A percentile compares a stretch with the other conserved stretches of the same genome.
These are phyloP conservation scores for Crossocerus cetratus DNA, from an alignment of 2,888 invertebrate species.

Conservation along the genomic window DNA sequence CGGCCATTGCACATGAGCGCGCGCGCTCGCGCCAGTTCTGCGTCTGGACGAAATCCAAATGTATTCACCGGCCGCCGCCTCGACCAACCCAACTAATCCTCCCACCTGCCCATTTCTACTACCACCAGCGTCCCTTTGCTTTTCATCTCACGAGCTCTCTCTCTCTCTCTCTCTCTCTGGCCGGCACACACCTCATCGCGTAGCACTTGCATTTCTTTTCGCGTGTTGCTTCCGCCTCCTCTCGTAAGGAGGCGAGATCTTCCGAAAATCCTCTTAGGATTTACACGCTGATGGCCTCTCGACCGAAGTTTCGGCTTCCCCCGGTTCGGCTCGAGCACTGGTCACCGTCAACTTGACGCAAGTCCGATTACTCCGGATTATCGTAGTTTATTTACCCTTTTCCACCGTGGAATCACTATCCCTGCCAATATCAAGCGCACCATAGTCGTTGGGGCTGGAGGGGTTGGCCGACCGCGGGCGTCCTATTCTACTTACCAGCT, in stretches of 20 bases:
- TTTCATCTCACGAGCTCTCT: conserved; percentile 19
- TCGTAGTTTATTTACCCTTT: background rate
- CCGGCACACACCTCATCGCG: conserved; percentile 8
- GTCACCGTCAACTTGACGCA: no score
- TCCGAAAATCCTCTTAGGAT: conserved; percentile 6
- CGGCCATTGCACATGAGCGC: conserved; percentile 46
- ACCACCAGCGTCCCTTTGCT: conserved; percentile 23
- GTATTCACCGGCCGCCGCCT: conserved; percentile 48
- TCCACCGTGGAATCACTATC: background rate
- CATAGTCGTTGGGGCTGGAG: no score
- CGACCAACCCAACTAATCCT: conserved; percentile 48
- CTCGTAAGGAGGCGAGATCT: background rate
- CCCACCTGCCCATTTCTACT: conserved; percentile 54
- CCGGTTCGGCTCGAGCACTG: background rate
- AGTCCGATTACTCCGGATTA: no score
- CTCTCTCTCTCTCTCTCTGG: conserved; percentile 1
- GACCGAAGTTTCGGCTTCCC: background rate
- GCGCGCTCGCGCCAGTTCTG: conserved; percentile 43
- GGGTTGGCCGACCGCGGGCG: no score
- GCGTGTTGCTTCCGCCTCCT: background rate
- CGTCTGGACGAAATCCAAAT: conserved; percentile 63
- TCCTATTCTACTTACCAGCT: no score
- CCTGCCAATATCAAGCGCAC: no score
- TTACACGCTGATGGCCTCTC: conserved; percentile 12
- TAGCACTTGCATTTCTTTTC: background rate